Conservation (phyloP, 1,140 invertebrate genomes). For the Calephelis nemesis region DNA sequence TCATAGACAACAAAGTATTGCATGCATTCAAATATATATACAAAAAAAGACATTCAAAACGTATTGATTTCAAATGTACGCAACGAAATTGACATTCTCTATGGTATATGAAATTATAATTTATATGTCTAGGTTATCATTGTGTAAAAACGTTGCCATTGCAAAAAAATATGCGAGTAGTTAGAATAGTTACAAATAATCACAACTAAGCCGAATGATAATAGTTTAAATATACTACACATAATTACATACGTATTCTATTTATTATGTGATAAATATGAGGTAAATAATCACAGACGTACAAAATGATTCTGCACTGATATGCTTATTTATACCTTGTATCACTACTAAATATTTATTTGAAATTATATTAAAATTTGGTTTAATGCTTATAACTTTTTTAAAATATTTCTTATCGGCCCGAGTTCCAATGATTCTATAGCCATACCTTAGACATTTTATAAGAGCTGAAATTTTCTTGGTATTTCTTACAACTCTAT, state of each 20-base stretch:
- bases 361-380: conserved; percentile 31
- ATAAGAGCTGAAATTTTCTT: no score
- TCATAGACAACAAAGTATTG: conserved; percentile 8
- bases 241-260: conserved; percentile 31
- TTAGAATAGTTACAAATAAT: conserved; percentile 26
- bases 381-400: conserved; percentile 23
- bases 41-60: conserved; percentile 2
- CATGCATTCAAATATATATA: neutral
- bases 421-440: neutral
- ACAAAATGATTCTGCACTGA: conserved; percentile 43
- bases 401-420: neutral
- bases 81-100: conserved; percentile 10
- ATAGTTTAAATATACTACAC: conserved; percentile 3
- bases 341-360: conserved; percentile 22
- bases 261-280: conserved; percentile 40
- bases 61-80: conserved; percentile 9
- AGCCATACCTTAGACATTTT: no score
- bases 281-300: conserved; percentile 38
- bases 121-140: conserved; percentile 15
- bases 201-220: neutral
- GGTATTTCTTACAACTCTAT: no score
- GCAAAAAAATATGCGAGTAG: conserved; percentile 28
- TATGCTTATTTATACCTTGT: conserved; percentile 23
- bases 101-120: neutral
- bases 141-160: conserved; percentile 33